phyloP scores from a whole-genome alignment of 1,140 invertebrate species.

The Belonocnema kinseyi region DNA sequence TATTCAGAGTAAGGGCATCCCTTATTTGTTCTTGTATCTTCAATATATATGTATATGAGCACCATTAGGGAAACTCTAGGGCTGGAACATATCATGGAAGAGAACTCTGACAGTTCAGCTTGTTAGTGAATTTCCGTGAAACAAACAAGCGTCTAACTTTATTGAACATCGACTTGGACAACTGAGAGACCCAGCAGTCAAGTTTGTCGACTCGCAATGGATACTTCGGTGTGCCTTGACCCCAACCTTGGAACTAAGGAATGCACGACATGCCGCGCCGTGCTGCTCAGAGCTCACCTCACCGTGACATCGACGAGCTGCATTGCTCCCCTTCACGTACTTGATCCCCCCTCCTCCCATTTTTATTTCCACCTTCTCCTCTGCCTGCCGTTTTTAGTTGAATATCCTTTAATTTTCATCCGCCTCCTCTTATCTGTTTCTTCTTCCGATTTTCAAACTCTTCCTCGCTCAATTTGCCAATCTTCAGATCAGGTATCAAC shows the following conservation, averaged over 20 bases:
- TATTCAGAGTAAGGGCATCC: no score
- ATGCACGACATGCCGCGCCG: slow-evolving; percentile 57
- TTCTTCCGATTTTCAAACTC: slow-evolving; percentile 4
- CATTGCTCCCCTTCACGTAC: slow-evolving; percentile 36
- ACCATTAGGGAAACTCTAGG: no score
- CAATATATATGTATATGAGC: no score
- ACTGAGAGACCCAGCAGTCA: slow-evolving; percentile 39
- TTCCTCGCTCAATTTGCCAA: slow-evolving; percentile 17
- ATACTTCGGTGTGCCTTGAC: slow-evolving; percentile 68
- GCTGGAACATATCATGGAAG: no score
- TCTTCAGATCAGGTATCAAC: neutral
- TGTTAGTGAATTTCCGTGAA: slow-evolving; percentile 29
- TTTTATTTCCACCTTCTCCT: slow-evolving; percentile 50
- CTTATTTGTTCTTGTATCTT: no score
- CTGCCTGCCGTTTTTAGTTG: neutral
- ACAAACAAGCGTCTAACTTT: slow-evolving; percentile 29
- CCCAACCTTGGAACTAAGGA: slow-evolving; percentile 67
- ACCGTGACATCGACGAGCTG: slow-evolving; percentile 52
- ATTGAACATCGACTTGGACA: slow-evolving; percentile 29
- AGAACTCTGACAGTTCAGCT: slow-evolving; percentile 3
- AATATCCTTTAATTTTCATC: slow-evolving; percentile 32
- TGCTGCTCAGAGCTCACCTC: slow-evolving; percentile 55
- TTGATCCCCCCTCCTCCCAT: slow-evolving; percentile 48
- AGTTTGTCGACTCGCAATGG: slow-evolving; percentile 48
- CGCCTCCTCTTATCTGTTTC: slow-evolving; percentile 1